phyloP scores from a whole-genome alignment of 2,888 invertebrate genomes.

The Saturnia japonica region DNA sequence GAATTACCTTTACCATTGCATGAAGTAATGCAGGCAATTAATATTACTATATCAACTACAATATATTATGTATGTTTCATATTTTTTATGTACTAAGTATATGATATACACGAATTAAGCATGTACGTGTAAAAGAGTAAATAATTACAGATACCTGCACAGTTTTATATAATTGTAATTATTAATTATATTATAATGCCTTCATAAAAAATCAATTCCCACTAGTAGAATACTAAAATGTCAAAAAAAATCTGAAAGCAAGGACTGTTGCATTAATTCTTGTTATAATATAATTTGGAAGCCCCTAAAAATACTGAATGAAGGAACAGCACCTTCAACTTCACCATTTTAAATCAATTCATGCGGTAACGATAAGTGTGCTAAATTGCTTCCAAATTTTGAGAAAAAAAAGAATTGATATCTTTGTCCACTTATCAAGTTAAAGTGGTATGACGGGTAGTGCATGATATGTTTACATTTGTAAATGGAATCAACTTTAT shows the following conservation, averaged over 20 bases:
- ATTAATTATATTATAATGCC: too few species aligned
- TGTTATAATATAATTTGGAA: background rate
- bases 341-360: slow-evolving; percentile 23
- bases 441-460: slow-evolving; percentile 23
- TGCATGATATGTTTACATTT: slow-evolving; percentile 25
- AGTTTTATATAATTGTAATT: too few species aligned
- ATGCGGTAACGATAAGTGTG: slow-evolving; percentile 36
- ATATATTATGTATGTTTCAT: too few species aligned
- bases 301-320: background rate
- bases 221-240: background rate
- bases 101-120: too few species aligned
- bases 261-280: background rate
- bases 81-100: too few species aligned
- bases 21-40: too few species aligned
- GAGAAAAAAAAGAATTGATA: slow-evolving; percentile 8
- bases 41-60: too few species aligned
- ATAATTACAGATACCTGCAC: too few species aligned
- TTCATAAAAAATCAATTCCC: background rate
- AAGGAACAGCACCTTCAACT: background rate
- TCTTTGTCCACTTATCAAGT: slow-evolving; percentile 29
- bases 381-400: slow-evolving; percentile 39
- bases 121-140: too few species aligned
- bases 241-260: background rate
- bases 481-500: slow-evolving; percentile 13
- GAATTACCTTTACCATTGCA: too few species aligned